Conservation (phyloP, 2,888 invertebrate genomes). For the Apamea anceps region DNA sequence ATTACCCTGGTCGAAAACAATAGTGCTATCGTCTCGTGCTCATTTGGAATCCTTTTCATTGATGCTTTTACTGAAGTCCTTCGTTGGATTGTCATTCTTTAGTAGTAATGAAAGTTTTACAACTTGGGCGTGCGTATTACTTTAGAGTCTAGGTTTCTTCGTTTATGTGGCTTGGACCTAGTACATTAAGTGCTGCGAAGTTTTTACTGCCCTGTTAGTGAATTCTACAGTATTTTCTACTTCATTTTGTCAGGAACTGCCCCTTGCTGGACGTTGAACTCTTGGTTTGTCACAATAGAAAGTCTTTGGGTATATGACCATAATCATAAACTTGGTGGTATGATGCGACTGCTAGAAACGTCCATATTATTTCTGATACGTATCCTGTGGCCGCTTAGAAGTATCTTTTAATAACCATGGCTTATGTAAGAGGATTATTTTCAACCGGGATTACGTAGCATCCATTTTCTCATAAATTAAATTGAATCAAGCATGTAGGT, state of each 20-base stretch:
- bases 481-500: slow-evolving; percentile 18
- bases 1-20: too few relatives aligned
- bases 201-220: slow-evolving; percentile 37
- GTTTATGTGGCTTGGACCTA: slow-evolving; percentile 32
- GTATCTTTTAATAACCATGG: slow-evolving; percentile 6
- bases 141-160: slow-evolving; percentile 22
- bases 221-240: slow-evolving; percentile 10
- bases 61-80: slow-evolving; percentile 20
- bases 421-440: slow-evolving; percentile 16
- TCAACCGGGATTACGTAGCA: slow-evolving; percentile 21
- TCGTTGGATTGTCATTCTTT: slow-evolving; percentile 38
- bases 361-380: background rate
- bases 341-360: background rate
- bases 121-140: slow-evolving; percentile 47
- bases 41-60: slow-evolving; percentile 42
- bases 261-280: slow-evolving; percentile 15
- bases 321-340: slow-evolving; percentile 31
- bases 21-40: too few relatives aligned
- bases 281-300: slow-evolving; percentile 2
- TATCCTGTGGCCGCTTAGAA: background rate
- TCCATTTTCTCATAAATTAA: slow-evolving; percentile 24
- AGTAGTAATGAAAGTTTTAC: slow-evolving; percentile 53
- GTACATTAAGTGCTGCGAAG: slow-evolving; percentile 30
- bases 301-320: slow-evolving; percentile 13
- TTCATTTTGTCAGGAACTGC: slow-evolving; percentile 10